These are phyloP conservation scores for Lomographa bimaculata DNA, from an alignment of 2,888 invertebrate genomes.

Conservation along the genomic window DNA sequence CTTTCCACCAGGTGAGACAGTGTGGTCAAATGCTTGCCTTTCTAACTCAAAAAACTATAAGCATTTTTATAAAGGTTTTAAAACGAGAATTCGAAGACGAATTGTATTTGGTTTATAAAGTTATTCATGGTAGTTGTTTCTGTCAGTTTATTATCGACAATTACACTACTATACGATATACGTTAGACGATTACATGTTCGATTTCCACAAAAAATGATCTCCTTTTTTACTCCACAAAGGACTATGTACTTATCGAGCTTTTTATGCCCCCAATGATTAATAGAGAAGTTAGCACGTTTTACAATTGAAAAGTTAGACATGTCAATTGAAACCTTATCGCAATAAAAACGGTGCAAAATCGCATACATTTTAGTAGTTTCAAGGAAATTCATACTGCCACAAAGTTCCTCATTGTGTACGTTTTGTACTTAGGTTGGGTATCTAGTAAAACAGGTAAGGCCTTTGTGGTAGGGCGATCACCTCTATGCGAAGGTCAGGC, in stretches of 20 bases:
- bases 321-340: conserved; percentile 4
- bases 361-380: no score
- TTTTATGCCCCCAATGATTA: conserved; percentile 31
- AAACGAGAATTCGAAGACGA: no score
- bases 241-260: conserved; percentile 20
- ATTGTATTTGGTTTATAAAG: background rate
- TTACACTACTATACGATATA: no score
- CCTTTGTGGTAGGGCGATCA: conserved; percentile 58
- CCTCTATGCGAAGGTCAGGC: conserved; percentile 51
- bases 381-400: no score
- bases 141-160: conserved; percentile 2
- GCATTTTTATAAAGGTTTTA: no score
- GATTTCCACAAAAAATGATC: conserved; percentile 17
- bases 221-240: conserved; percentile 15
- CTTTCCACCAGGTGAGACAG: no score
- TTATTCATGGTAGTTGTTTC: background rate
- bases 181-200: conserved; percentile 5
- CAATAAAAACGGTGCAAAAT: background rate
- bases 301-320: background rate
- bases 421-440: conserved; percentile 23
- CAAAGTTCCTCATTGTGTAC: conserved; percentile 3
- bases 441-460: conserved; percentile 37
- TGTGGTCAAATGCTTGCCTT: no score
- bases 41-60: no score
- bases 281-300: conserved; percentile 31